Evolutionary conservation across 2,888 invertebrate genomes (phyloP).

Genomic region (Phengaris arion): DNA sequence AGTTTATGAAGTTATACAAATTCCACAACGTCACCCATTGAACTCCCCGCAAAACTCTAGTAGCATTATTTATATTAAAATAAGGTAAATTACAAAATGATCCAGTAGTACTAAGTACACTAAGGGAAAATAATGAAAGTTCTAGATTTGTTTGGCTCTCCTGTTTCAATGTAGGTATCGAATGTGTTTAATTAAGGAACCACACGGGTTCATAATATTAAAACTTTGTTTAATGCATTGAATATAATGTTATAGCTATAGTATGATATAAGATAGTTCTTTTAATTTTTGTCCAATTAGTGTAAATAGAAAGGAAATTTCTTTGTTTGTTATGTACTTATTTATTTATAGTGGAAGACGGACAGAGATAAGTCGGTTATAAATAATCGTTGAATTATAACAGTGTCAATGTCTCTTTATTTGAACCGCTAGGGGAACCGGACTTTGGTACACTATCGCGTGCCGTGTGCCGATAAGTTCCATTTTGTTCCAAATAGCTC

Average conservation of each 20-base stretch:
- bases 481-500: conserved; percentile 21
- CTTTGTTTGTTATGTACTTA: conserved; percentile 27
- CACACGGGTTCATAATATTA: background rate
- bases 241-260: background rate
- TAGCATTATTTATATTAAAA: background rate
- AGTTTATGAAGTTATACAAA: too few species aligned
- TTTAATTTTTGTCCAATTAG: conserved; percentile 6
- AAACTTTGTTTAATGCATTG: background rate
- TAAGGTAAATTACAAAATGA: background rate
- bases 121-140: background rate
- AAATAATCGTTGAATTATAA: conserved; percentile 19
- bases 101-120: background rate
- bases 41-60: too few species aligned
- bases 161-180: background rate
- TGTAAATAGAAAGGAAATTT: conserved; percentile 7
- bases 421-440: conserved; percentile 24
- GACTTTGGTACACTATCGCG: conserved; percentile 24
- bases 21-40: too few species aligned
- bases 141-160: background rate
- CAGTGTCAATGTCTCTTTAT: conserved; percentile 18
- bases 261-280: background rate
- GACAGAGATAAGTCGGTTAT: conserved; percentile 23
- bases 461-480: conserved; percentile 13
- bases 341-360: conserved; percentile 25
- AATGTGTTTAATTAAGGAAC: background rate